Evolutionary conservation across 2,888 invertebrate genomes (phyloP), one percentile per base, ranked within the genome.

Genomic region (Heliothis peltigera): DNA sequence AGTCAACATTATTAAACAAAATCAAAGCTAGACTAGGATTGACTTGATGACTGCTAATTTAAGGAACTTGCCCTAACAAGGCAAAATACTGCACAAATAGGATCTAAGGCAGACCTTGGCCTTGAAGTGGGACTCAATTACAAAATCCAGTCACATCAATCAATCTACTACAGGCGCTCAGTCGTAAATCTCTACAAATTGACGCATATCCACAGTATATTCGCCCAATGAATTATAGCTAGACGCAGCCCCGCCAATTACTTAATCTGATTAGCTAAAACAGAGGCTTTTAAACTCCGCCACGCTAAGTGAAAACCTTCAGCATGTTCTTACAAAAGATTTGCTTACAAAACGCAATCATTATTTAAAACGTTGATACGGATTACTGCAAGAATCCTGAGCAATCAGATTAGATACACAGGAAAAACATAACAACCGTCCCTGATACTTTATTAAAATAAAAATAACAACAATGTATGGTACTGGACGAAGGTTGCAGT

Each of bases 181-280:
- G 8, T 44, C 54, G 15, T 42, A 62, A 64, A 70, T 61, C 32
- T 44, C 28, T 10, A n/a, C 15, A 39, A n/a, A n/a, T 28, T 35
- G 44, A 19, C 25, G 60, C 75, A 81, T 82, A 81, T 77, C 65
- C 66, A 83, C 72, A 82, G 79, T 66, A 81, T 69, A 82, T 67
- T 63, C 74, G 62, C 43, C 67, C 69, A 77, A 82, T 84, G 86
- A 87, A 82, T 84, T 77, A 80, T 74, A 53, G 56, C 60, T 60
- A 66, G 73, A 60, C 64, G 64, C 51, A 72, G 67, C 72, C 70
- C 67, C 70, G 61, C 79, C 86, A 87, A 91, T 89, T 39, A 39
- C 39, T n/a, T 89, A 88, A 83, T 72, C 77, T 77, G 70, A 89
- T 88, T 86, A 81, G 88, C 89, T 87, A 83, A 84, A 84, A 79